phyloP scores from a whole-genome alignment of 2,113 vertebrate genomes.

The Cariama cristata region DNA sequence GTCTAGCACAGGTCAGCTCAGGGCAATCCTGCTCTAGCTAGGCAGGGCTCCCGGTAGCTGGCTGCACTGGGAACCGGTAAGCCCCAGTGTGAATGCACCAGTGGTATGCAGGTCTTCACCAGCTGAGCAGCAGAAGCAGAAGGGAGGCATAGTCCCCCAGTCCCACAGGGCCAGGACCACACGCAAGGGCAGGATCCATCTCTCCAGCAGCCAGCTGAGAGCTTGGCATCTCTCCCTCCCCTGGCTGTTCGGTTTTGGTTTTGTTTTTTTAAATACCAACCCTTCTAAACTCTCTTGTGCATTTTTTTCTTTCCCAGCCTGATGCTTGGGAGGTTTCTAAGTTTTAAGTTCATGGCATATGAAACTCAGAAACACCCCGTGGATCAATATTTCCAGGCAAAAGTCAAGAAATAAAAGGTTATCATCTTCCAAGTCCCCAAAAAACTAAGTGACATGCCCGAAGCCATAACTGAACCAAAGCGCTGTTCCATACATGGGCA shows the following conservation, averaged over 20 bases:
- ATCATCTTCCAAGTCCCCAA: not conserved
- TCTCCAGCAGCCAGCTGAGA: not conserved
- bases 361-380: not conserved
- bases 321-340: not conserved
- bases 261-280: not conserved
- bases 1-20: not conserved
- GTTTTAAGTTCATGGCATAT: not conserved
- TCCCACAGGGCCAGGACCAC: not conserved
- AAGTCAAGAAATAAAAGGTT: not conserved
- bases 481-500: fast-evolving
- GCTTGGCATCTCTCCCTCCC: not conserved
- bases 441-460: fast-evolving
- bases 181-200: not conserved
- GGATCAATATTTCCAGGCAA: not conserved
- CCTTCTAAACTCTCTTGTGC: not conserved
- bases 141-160: fast-evolving
- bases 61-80: fast-evolving
- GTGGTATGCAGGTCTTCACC: not conserved
- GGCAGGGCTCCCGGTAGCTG: not conserved
- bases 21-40: not conserved
- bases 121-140: not conserved
- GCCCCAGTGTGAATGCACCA: fast-evolving
- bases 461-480: not conserved
- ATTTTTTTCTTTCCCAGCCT: not conserved
- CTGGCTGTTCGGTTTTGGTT: not conserved